A percentile compares a stretch with the other conserved stretches of the same genome.
Evolutionary conservation across 2,888 invertebrate species (phyloP).

Genomic region (Eupithecia insigniata): DNA sequence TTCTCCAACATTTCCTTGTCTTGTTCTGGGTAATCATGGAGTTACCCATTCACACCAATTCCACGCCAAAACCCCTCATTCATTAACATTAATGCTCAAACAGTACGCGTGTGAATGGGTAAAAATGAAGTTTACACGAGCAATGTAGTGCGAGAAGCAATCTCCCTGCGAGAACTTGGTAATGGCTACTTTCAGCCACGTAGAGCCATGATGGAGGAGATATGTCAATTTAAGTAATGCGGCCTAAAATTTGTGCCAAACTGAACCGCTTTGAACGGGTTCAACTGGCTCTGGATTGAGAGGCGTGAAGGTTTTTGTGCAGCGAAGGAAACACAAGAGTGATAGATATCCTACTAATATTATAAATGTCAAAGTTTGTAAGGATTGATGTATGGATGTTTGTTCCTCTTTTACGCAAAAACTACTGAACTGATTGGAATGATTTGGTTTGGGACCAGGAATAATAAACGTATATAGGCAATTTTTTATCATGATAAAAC

Average conservation of each 20-base stretch:
- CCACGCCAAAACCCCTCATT: slow-evolving; percentile 15
- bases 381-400: no score
- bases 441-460: no score
- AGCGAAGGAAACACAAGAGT: no score
- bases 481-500: no score
- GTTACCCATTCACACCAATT: slow-evolving; percentile 1
- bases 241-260: neutral
- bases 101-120: slow-evolving; percentile 49
- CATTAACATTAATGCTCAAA: slow-evolving; percentile 17
- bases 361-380: no score
- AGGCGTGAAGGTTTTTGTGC: no score
- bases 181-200: slow-evolving; percentile 57
- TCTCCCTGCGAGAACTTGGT: slow-evolving; percentile 64
- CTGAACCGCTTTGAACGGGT: neutral
- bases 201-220: slow-evolving; percentile 21
- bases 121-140: slow-evolving; percentile 72
- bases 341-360: no score
- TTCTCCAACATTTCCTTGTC: slow-evolving; percentile 1
- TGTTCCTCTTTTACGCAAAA: no score
- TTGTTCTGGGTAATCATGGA: slow-evolving; percentile 1
- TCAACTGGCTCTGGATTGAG: no score
- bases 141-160: slow-evolving; percentile 72
- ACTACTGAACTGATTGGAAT: no score
- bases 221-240: neutral
- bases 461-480: no score